A percentile compares a stretch with the other conserved stretches of the same genome.
Conservation (phyloP, 2,888 invertebrate genomes). For the Sphaeridia pumilis region DNA sequence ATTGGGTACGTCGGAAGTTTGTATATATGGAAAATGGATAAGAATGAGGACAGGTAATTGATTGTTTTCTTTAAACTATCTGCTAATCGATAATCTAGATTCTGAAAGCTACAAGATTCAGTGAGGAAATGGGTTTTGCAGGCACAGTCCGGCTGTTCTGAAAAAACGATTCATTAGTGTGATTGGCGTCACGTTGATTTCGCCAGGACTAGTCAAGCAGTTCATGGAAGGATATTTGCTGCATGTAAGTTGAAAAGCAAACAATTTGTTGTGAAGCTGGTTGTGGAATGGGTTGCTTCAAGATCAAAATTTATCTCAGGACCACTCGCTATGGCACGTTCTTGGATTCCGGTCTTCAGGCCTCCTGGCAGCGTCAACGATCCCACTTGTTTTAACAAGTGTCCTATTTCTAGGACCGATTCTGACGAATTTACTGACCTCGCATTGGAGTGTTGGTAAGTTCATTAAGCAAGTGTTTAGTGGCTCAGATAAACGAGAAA, state of each 20-base stretch:
- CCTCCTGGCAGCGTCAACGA: slow-evolving; percentile 55
- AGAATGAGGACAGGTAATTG: slow-evolving; percentile 6
- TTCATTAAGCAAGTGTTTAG: too few species aligned
- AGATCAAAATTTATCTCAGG: slow-evolving; percentile 11
- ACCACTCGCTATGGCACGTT: slow-evolving; percentile 49
- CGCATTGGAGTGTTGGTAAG: neutral
- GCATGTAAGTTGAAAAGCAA: too few species aligned
- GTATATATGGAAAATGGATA: slow-evolving; percentile 60
- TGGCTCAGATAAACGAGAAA: neutral
- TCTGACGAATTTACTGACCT: slow-evolving; percentile 41
- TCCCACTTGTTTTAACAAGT: slow-evolving; percentile 67
- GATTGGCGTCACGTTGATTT: slow-evolving; percentile 63
- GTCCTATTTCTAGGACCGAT: slow-evolving; percentile 68
- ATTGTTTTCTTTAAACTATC: neutral
- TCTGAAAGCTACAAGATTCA: too few species aligned
- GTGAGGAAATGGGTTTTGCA: too few species aligned
- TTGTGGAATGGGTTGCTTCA: too few species aligned
- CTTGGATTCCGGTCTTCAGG: slow-evolving; percentile 66
- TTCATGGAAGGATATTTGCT: slow-evolving; percentile 54
- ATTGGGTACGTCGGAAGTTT: slow-evolving; percentile 73
- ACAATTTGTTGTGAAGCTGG: too few species aligned
- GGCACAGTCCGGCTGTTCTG: slow-evolving; percentile 79
- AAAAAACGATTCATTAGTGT: slow-evolving; percentile 79
- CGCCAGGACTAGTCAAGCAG: slow-evolving; percentile 63
- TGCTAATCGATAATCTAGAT: too few species aligned